These are phyloP conservation scores for Pyrocoelia pectoralis DNA, from an alignment of 2,888 invertebrate species.

Conservation along the genomic window DNA sequence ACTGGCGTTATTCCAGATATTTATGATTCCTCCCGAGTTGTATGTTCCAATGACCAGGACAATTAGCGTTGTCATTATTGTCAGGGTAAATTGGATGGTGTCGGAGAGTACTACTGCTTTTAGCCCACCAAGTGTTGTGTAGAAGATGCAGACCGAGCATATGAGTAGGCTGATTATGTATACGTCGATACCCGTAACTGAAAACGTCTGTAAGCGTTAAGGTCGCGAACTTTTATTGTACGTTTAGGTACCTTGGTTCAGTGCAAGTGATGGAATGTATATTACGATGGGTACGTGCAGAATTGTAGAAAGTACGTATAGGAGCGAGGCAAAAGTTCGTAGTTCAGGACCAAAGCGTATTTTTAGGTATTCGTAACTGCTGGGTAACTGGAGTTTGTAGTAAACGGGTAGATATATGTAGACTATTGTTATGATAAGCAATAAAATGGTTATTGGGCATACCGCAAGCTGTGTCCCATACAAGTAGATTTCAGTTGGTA, in stretches of 20 bases:
- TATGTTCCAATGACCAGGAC: constrained; percentile 67
- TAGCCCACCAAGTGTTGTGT: constrained; percentile 76
- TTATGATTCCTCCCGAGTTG: constrained; percentile 64
- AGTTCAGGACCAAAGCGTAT: constrained; percentile 67
- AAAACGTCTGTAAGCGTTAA: no score
- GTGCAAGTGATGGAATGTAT: constrained; percentile 71
- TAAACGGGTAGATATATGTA: constrained; percentile 67
- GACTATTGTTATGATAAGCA: constrained; percentile 48
- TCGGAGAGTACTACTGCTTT: constrained; percentile 74
- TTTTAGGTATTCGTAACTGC: constrained; percentile 71
- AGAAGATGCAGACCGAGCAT: constrained; percentile 77
- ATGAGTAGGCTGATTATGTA: constrained; percentile 72
- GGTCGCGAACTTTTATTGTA: no score
- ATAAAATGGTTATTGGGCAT: constrained; percentile 56
- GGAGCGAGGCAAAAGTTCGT: constrained; percentile 64
- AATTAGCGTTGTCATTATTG: constrained; percentile 63
- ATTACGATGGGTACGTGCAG: constrained; percentile 69
- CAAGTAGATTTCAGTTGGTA: constrained; percentile 75
- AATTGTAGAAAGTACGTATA: constrained; percentile 62
- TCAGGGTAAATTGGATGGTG: constrained; percentile 67
- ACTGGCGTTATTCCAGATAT: constrained; percentile 66
- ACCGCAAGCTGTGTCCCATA: constrained; percentile 70
- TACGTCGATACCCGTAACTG: constrained; percentile 60
- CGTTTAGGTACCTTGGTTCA: constrained; percentile 64
- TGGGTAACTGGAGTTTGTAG: constrained; percentile 70